Conservation (phyloP, 53 echinoderm and acorn worm genomes). For the Crossaster papposus region DNA sequence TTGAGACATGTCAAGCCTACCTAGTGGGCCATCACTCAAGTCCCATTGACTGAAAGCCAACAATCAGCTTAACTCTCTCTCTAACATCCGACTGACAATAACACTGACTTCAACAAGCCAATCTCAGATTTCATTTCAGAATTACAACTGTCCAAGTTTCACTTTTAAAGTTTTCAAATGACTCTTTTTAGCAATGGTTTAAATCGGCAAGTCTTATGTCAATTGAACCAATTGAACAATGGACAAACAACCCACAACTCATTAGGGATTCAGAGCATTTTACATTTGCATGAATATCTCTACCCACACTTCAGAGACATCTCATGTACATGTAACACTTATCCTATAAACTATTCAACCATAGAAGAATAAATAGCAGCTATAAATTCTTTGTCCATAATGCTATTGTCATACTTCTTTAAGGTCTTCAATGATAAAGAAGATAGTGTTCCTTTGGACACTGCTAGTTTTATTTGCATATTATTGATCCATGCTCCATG, state of each 20-base stretch:
- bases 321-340: neutral
- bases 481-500: constrained; percentile 14
- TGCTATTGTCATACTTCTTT: constrained; percentile 12
- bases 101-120: neutral
- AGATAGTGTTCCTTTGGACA: neutral
- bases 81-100: neutral
- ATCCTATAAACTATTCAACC: too few species aligned
- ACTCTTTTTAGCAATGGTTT: neutral
- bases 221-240: constrained; percentile 11
- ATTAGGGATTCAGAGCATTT: neutral
- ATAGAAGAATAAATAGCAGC: too few species aligned
- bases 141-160: constrained; percentile 35
- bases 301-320: neutral
- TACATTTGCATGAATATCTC: constrained; percentile 21
- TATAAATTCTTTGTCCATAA: constrained; percentile 10
- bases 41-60: neutral
- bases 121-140: constrained; percentile 13
- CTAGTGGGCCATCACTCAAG: neutral
- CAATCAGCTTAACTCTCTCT: neutral
- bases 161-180: neutral
- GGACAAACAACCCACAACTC: constrained; percentile 1
- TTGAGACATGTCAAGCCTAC: neutral
- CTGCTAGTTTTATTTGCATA: constrained; percentile 27
- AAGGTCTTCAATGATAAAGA: neutral
- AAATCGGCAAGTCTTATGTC: constrained; percentile 11